Conservation (phyloP, 2,888 invertebrate species). For the Nomada ferruginata region DNA sequence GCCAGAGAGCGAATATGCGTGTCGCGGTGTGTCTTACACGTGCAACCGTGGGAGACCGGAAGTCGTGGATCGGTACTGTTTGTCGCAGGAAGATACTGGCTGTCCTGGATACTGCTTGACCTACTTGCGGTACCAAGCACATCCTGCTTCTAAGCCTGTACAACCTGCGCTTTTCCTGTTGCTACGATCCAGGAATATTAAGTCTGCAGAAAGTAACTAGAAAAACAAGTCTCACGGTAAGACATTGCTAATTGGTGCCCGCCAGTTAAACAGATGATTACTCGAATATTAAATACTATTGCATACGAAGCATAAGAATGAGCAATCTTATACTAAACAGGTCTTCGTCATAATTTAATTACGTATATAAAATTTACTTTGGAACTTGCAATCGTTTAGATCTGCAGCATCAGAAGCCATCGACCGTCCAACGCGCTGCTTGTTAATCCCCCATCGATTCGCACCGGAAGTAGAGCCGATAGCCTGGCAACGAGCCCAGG, state of each 20-base stretch:
- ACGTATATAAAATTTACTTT: too few relatives aligned
- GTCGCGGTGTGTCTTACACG: constrained; percentile 58
- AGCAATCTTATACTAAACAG: too few relatives aligned
- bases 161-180: background rate
- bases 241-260: background rate
- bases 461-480: background rate
- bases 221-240: background rate
- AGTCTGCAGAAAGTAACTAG: too few relatives aligned
- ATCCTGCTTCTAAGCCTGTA: constrained; percentile 2
- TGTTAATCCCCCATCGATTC: constrained; percentile 16
- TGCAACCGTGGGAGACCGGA: constrained; percentile 70
- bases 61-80: constrained; percentile 49
- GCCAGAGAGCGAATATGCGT: constrained; percentile 50
- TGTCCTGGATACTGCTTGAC: constrained; percentile 39
- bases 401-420: background rate
- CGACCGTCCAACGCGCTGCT: background rate
- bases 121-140: constrained; percentile 28
- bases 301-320: too few relatives aligned
- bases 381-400: too few relatives aligned
- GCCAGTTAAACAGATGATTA: too few relatives aligned
- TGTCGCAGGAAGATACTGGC: constrained; percentile 44
- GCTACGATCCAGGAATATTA: too few relatives aligned
- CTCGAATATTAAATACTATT: too few relatives aligned
- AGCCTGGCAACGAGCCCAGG: constrained; percentile 35
- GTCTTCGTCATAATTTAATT: too few relatives aligned